These are phyloP conservation scores for Coregonus sp. DNA, from an alignment of 2,797 vertebrate species.

Conservation along the genomic window DNA sequence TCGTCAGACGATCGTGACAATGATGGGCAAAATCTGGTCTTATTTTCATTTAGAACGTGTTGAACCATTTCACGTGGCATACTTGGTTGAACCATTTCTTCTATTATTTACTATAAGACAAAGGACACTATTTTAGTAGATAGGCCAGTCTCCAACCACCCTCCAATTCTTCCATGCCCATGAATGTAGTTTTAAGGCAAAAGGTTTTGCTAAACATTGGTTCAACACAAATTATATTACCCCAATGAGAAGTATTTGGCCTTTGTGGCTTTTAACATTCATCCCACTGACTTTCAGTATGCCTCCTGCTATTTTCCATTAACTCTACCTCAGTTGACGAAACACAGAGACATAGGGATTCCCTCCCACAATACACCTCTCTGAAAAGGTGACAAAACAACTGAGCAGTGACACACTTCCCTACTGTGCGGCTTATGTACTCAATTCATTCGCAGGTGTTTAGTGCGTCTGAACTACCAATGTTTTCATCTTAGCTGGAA, in stretches of 20 bases:
- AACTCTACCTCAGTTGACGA: not conserved
- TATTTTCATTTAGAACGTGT: not conserved
- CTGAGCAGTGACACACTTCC: not conserved
- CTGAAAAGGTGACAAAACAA: not conserved
- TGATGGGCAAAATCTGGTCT: not conserved
- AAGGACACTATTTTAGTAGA: not conserved
- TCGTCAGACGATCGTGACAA: too few relatives aligned
- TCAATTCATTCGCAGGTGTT: not conserved
- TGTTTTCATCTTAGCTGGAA: not conserved
- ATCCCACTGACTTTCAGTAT: not conserved
- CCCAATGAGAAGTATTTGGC: not conserved
- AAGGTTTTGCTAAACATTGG: not conserved
- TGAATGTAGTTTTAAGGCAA: not conserved
- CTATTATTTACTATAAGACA: not conserved
- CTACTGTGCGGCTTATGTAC: not conserved
- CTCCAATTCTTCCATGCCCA: not conserved
- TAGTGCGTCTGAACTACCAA: slow-evolving; percentile 23
- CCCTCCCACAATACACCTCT: not conserved
- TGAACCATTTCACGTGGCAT: not conserved
- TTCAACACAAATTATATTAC: not conserved
- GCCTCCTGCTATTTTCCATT: not conserved
- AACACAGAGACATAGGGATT: not conserved
- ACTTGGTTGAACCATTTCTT: not conserved
- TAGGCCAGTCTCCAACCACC: not conserved
- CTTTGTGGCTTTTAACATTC: not conserved